A percentile compares a stretch with the other conserved stretches of the same genome.
Conservation (phyloP, 2,888 invertebrate genomes). For the Lasioglossum calceatum region DNA sequence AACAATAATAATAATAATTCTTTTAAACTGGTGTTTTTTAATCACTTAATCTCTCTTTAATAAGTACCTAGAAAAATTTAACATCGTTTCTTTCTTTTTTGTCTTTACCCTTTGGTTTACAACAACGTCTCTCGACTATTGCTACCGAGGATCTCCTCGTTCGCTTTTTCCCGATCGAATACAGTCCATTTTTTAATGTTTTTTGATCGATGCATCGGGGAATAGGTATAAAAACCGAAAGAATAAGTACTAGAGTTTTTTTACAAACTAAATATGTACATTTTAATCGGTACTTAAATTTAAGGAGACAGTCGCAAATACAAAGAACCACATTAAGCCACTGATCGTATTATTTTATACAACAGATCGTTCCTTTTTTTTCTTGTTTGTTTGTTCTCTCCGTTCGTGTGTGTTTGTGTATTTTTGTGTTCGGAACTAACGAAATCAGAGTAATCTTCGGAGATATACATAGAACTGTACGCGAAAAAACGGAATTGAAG, state of each 20-base stretch:
- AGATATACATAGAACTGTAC: conserved; percentile 56
- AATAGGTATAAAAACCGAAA: conserved; percentile 53
- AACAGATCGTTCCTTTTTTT: conserved; percentile 25
- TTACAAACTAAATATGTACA: conserved; percentile 65
- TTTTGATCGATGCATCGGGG: conserved; percentile 31
- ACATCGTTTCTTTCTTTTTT: not conserved
- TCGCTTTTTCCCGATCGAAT: conserved; percentile 1
- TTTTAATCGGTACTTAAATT: conserved; percentile 63
- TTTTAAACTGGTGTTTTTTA: conserved; percentile 38
- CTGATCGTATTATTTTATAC: conserved; percentile 44
- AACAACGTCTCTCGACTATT: conserved; percentile 23
- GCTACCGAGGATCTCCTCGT: conserved; percentile 39
- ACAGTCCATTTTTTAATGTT: not conserved
- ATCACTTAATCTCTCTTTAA: conserved; percentile 42
- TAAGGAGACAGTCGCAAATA: conserved; percentile 60
- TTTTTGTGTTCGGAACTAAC: conserved; percentile 55
- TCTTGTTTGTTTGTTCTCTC: not conserved
- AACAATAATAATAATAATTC: conserved; percentile 51
- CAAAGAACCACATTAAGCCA: conserved; percentile 61
- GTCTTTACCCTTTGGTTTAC: conserved; percentile 22
- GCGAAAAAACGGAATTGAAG: conserved; percentile 36
- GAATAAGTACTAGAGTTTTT: conserved; percentile 32
- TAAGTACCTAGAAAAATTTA: conserved; percentile 31
- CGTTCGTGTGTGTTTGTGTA: not conserved
- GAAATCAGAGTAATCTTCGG: conserved; percentile 45